Evolutionary conservation across 2,113 vertebrate species (phyloP).

Genomic region (Odontesthes bonariensis): DNA sequence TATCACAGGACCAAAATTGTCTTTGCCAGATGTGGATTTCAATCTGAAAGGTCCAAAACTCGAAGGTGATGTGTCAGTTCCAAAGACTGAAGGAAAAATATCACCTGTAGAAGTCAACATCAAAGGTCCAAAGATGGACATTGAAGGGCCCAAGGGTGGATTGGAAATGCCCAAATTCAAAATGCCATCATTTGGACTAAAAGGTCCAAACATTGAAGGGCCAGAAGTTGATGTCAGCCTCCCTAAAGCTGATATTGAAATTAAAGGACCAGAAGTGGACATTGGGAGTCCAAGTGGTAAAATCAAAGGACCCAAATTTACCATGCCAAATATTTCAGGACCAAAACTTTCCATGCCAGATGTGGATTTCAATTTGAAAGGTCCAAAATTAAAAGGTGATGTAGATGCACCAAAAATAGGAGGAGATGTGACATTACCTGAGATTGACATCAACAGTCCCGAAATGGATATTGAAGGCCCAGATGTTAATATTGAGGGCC

Average conservation of each 20-base stretch:
- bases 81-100: neutral
- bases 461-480: neutral
- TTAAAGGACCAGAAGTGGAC: constrained; percentile 43
- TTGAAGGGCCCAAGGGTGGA: neutral
- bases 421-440: neutral
- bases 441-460: neutral
- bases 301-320: constrained; percentile 62
- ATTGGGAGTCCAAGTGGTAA: constrained; percentile 63
- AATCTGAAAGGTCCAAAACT: neutral
- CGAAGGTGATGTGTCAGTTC: neutral
- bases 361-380: constrained; percentile 16
- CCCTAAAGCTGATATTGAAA: constrained; percentile 41
- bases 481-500: too few species aligned
- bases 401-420: constrained; percentile 9
- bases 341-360: constrained; percentile 21
- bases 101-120: neutral
- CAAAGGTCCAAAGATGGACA: neutral
- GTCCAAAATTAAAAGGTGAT: constrained; percentile 7
- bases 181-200: neutral
- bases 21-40: constrained; percentile 30
- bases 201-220: constrained; percentile 15
- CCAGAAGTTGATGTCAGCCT: neutral
- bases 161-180: constrained; percentile 18
- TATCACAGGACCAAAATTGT: neutral
- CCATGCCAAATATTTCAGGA: constrained; percentile 25